phyloP scores from a whole-genome alignment of 2,113 vertebrate species.

The Pristiophorus japonicus region DNA sequence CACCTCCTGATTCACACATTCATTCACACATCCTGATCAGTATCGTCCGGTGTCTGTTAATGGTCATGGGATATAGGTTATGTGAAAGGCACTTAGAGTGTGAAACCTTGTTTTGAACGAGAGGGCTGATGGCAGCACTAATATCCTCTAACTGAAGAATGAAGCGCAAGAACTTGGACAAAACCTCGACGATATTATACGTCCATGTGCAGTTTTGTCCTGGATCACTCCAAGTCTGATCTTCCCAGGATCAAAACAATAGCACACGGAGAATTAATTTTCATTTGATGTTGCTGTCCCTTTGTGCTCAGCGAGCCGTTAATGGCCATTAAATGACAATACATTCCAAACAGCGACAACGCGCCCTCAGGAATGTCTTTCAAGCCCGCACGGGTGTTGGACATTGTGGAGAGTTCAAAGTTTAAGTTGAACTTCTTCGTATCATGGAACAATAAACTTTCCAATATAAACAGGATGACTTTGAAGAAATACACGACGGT shows the following conservation, averaged over 20 bases:
- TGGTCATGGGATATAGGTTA: neutral
- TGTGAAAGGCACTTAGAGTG: neutral
- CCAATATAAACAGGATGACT: too few species aligned
- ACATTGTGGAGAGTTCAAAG: too few species aligned
- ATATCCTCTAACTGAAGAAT: neutral
- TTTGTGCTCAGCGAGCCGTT: neutral
- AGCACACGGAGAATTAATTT: neutral
- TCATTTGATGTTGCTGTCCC: neutral
- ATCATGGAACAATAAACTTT: too few species aligned
- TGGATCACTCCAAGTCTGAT: neutral
- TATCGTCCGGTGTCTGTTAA: neutral
- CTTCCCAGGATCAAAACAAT: neutral
- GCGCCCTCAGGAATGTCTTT: neutral
- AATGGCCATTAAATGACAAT: neutral
- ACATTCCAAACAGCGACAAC: neutral
- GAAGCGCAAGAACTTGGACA: neutral
- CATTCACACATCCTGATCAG: neutral
- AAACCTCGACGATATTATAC: neutral
- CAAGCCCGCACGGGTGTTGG: neutral
- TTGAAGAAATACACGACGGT: too few species aligned
- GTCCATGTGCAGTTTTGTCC: too few species aligned
- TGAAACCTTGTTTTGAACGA: neutral
- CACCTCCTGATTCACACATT: constrained; percentile 18
- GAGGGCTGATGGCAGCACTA: neutral
- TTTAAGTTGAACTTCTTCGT: too few species aligned